Evolutionary conservation across 2,113 vertebrate species (phyloP), one percentile per base, ranked within the genome.

Genomic region (Cheirogaleus medius): DNA sequence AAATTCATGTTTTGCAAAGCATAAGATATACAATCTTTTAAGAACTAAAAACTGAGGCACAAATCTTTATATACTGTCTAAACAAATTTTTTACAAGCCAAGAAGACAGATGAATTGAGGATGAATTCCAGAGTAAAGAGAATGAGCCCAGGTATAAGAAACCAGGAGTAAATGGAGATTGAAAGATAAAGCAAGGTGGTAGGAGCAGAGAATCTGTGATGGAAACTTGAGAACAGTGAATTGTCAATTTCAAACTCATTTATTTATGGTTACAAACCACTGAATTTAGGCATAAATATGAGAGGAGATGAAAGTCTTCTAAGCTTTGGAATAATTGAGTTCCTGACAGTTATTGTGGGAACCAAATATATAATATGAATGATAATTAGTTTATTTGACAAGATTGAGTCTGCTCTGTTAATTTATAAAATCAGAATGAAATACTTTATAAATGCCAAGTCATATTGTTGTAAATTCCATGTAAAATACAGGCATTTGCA

Each of bases 351-450:
- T 69, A 69, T n/a, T 83, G 1, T 78, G n/a, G 32, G 29, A 86
- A 87, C 8, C 3, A 76, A 34, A 49, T 89, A 21, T 82, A 64
- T 78, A 89, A n/a, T 37, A 14, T 89, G 54, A 95, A 84, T 74
- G 58, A 23, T 74, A 71, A 47, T 82, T 86, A 21, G 5, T 52
- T 88, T 56, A 83, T 87, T 85, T 93, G 47, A 68, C 3, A 47
- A 93, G 32, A 74, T 80, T 78, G 20, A 78, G 5, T 82, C 92
- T 81, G 32, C 10, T 84, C 1, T 60, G 71, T 68, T 87, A 47
- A 76, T 90, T 94, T 80, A 63, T 68, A 89, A 95, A 81, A 39
- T 87, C n/a, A 74, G 34, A 93, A 27, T 87, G 34, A 93, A 90
- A 42, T 17, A 60, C 5, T 80, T 90, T 90, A 64, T 91, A 96